Base-by-base conservation (phyloP, 2,888 invertebrate species). In the Steinernema carpocapsae region DNA sequence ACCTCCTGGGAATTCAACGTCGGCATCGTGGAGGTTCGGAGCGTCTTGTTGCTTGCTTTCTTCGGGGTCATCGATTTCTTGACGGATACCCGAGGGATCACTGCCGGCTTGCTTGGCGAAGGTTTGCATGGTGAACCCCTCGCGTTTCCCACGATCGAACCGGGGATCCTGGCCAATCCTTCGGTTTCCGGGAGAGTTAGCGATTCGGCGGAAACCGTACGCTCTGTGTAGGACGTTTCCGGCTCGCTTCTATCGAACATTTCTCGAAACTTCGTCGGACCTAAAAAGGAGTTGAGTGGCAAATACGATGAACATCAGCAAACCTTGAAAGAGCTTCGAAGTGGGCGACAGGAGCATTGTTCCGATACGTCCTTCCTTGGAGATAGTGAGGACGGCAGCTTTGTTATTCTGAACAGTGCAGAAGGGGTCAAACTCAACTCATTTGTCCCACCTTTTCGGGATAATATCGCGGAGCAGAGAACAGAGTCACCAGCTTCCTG, bases 351-450 rank as follows among this genome's bases (percentile, higher is more conserved):
- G 71, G n/a, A 76, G n/a, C 6, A 29, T 14, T 14, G 75, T 76
- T n/a, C 76, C 76, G 56, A 75, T 56, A 17, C 70, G 46, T 29
- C 76, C 76, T 17, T 76, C 45, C 56, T 37, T 71, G 17, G 37
- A 42, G 29, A 76, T 73, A 17, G 26, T 52, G 2, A 76, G 19
- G 12, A 76, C 74, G 6, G 76, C 76, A 2, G 71, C 76, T 70
- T 74, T 76, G 75, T 76, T 76, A 59, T 74, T 76, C 71, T 42
- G 26, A 72, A 45, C 4, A 37, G 3, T 6, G 10, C 3, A 6
- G 12, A 26, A 72, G 12, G 43, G 0, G 43, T 45, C 22, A 71
- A 48, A 4, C 17, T 48, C 3, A n/a, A 51, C 51, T 51, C 12
- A 51, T n/a, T n/a, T 19, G 19, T n/a, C 6, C 12, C 37, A 72